Percentiles rank a stretch among this genome's conserved stretches.
These are phyloP conservation scores for Mus spretus DNA, from an alignment of 2,797 vertebrate species.

Conservation along the genomic window DNA sequence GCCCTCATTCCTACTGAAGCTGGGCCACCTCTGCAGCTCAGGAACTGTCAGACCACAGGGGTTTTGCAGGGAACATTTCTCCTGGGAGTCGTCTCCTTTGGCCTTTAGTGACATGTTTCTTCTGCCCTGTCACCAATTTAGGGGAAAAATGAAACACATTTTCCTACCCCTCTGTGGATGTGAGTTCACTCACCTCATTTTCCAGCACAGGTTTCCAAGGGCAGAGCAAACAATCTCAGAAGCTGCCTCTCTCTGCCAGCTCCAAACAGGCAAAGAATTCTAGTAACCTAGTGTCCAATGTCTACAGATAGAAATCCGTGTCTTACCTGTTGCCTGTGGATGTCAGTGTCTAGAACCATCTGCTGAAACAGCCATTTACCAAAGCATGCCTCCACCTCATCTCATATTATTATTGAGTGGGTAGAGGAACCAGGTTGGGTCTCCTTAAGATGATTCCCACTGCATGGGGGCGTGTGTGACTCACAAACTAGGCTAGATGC, in stretches of 20 bases:
- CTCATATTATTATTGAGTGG: neutral
- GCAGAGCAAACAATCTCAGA: slow-evolving; percentile 2
- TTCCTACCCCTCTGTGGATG: neutral
- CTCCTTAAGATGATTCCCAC: neutral
- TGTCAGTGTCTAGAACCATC: neutral
- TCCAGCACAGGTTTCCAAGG: neutral
- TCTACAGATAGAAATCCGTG: neutral
- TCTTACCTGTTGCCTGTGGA: neutral
- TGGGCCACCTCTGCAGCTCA: neutral
- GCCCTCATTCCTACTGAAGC: no score
- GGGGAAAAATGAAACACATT: neutral
- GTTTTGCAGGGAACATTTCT: neutral
- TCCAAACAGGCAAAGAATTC: neutral
- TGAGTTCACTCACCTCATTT: neutral
- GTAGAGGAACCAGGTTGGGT: neutral
- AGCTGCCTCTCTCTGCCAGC: neutral
- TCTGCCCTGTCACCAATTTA: neutral
- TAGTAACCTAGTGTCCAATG: accelerated
- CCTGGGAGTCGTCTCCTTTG: neutral
- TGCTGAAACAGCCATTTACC: neutral
- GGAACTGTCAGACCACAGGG: neutral
- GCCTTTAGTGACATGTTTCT: neutral
- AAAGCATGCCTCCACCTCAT: neutral
- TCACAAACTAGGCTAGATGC: neutral
- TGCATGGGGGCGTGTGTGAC: neutral